Conservation (phyloP, 2,888 invertebrate species). For the Macrosiphum euphorbiae region DNA sequence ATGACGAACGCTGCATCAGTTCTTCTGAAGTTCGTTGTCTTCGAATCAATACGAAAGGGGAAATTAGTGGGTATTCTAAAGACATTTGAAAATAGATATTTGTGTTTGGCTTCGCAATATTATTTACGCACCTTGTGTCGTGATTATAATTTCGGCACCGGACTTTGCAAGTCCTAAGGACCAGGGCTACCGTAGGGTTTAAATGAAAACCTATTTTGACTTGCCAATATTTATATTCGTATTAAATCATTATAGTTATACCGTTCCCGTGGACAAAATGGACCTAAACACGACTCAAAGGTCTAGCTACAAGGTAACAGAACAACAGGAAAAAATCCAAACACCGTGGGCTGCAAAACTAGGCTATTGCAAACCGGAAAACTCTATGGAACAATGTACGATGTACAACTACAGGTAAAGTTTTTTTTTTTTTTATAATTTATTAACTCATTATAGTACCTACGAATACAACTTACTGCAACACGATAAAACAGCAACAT, state of each 20-base stretch:
- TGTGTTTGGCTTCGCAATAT: background rate
- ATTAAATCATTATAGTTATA: background rate
- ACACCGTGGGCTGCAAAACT: background rate
- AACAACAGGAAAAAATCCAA: background rate
- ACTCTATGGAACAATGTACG: background rate
- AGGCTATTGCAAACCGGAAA: background rate
- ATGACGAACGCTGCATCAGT: background rate
- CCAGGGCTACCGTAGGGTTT: background rate
- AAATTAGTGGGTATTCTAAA: background rate
- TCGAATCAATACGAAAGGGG: background rate
- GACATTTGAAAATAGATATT: background rate
- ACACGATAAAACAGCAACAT: no score
- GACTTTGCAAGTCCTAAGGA: background rate
- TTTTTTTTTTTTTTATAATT: background rate
- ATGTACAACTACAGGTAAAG: conserved; percentile 21
- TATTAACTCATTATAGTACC: background rate
- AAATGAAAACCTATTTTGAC: background rate
- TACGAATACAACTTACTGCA: background rate
- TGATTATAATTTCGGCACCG: background rate
- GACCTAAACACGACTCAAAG: background rate
- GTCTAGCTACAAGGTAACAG: background rate
- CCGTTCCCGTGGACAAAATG: background rate
- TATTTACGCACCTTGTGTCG: background rate
- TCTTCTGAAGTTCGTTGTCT: background rate
- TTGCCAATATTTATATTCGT: background rate